Evolutionary conservation across 37 sponge, comb jelly and placozoan species (phyloP), one percentile per base, ranked within the genome.

Genomic region (Halichondria panicea): DNA sequence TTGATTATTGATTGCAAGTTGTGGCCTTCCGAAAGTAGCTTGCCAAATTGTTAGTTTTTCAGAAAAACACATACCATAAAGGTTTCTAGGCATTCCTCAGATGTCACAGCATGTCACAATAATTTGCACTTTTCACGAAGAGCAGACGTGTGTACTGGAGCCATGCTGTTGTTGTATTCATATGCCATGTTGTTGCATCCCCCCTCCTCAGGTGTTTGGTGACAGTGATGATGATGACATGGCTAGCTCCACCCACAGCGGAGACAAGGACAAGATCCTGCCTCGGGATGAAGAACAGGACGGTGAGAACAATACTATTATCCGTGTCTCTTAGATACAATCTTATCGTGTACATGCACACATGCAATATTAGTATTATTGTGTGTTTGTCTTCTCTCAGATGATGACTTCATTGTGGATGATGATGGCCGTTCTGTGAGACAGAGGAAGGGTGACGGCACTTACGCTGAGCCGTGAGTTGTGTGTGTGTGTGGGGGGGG

Each of bases 391-490:
- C 15, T 48, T n/a, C n/a, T n/a, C n/a, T n/a, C 54, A 59, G 81
- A 73, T 21, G 65, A 45, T 72, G 93, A 89, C 68, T 92, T 96
- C 52, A 92, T 96, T 76, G 97, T 96, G 68, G 97, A 85, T 58
- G 97, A 96, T 37, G 59, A 79, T 63, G 93, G 91, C 1, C 77
- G 68, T 28, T 91, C 93, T 0, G 78, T 96, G 21, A 63, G 79
- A 22, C 58, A 70, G 13, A 79, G 46, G 59, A 87, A 87, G 52
- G 62, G 69, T 27, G 69, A 59, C 52, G 90, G 83, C 31, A 45
- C 70, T 0, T 72, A 37, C 48, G 31, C 81, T 25, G 85, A 89
- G n/a, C 80, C 83, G 90, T 89, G 34, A 76, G 86, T 76, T 58
- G 21, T 58, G 60, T 58, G 25, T 58, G 60, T 70, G 12, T 67